Evolutionary conservation across 2,888 invertebrate species (phyloP).

Genomic region (Ligdia adustata): DNA sequence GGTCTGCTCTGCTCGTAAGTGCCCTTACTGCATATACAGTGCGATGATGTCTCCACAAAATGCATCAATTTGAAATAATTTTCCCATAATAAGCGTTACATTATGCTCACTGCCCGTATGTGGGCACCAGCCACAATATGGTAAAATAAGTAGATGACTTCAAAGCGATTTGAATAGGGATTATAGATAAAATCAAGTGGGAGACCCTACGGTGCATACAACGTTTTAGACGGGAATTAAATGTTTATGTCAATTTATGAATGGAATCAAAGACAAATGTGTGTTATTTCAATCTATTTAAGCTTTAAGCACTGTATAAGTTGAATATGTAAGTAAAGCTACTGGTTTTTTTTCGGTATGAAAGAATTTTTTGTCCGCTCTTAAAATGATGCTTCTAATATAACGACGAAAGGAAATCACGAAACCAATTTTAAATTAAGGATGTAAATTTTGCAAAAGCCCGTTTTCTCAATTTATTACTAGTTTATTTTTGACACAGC

Average conservation of each 20-base stretch:
- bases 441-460: no score
- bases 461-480: not conserved
- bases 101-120: slow-evolving; percentile 37
- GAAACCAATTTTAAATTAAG: no score
- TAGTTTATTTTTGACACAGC: not conserved
- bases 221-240: slow-evolving; percentile 15
- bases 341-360: slow-evolving; percentile 10
- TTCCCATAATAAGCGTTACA: slow-evolving; percentile 54
- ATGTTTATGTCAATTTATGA: slow-evolving; percentile 27
- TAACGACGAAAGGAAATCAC: no score
- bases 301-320: slow-evolving; percentile 1
- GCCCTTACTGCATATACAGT: slow-evolving; percentile 15
- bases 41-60: slow-evolving; percentile 34
- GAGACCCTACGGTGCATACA: slow-evolving; percentile 11
- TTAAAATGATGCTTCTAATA: no score
- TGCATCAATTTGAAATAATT: slow-evolving; percentile 64
- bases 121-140: slow-evolving; percentile 39
- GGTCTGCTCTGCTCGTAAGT: no score
- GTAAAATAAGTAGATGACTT: slow-evolving; percentile 26
- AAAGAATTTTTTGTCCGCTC: no score
- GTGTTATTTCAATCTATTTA: slow-evolving; percentile 12
- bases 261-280: slow-evolving; percentile 18
- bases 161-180: slow-evolving; percentile 21
- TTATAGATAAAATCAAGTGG: slow-evolving; percentile 22
- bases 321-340: slow-evolving; percentile 8